Percentiles rank a stretch among this genome's conserved stretches.
These are phyloP conservation scores for Porites cylindrica DNA, from an alignment of 92 coral and sea anemone genomes.

Conservation along the genomic window DNA sequence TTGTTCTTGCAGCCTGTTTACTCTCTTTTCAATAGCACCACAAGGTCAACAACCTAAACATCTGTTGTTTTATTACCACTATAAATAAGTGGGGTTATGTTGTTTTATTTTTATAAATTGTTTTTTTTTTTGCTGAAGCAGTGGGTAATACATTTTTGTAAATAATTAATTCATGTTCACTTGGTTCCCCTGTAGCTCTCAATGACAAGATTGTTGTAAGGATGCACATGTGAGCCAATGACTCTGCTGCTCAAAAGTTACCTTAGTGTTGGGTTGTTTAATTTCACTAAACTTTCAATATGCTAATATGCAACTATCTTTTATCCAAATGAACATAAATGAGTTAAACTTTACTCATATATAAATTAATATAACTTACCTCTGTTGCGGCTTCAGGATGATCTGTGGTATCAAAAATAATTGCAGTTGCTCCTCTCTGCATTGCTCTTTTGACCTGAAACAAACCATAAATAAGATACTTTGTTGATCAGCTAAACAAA, in stretches of 20 bases:
- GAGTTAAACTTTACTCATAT: too few relatives aligned
- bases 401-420: slow-evolving; percentile 94
- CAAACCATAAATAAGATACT: neutral
- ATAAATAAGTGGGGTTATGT: neutral
- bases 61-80: slow-evolving; percentile 1
- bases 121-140: neutral
- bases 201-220: too few relatives aligned
- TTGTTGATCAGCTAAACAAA: too few relatives aligned
- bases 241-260: too few relatives aligned
- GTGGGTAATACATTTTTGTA: too few relatives aligned
- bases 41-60: slow-evolving; percentile 28
- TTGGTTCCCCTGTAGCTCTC: too few relatives aligned
- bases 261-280: too few relatives aligned
- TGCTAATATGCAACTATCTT: too few relatives aligned
- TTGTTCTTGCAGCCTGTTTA: slow-evolving; percentile 17
- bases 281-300: too few relatives aligned
- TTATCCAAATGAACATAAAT: too few relatives aligned
- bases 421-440: slow-evolving; percentile 96
- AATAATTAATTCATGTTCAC: too few relatives aligned
- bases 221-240: too few relatives aligned
- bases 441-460: slow-evolving; percentile 95
- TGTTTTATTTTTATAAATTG: neutral
- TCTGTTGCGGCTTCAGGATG: slow-evolving; percentile 86
- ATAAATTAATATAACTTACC: slow-evolving; percentile 61
- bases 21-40: neutral